These are phyloP conservation scores for Plutomurus gul DNA, from an alignment of 1,140 invertebrate species.

Conservation along the genomic window DNA sequence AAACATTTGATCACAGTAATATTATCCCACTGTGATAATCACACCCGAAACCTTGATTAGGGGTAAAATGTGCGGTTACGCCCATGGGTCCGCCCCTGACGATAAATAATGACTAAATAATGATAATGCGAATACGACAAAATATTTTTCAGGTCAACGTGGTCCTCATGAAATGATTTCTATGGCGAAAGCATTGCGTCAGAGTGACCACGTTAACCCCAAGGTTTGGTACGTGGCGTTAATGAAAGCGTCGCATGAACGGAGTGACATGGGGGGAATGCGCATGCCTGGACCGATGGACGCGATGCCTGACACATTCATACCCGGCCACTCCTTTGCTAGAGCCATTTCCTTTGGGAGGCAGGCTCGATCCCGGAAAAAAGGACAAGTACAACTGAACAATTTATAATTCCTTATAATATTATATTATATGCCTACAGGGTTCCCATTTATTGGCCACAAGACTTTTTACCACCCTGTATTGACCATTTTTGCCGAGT, in stretches of 20 bases:
- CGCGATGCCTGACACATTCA: conserved; percentile 12
- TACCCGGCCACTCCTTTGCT: not conserved
- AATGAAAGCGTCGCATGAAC: not conserved
- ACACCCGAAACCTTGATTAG: no score
- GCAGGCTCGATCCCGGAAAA: not conserved
- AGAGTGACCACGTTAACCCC: not conserved
- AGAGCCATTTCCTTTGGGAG: not conserved
- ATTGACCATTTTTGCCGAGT: no score
- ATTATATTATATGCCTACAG: not conserved
- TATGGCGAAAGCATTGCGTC: not conserved
- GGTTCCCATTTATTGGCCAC: no score
- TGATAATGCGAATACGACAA: no score
- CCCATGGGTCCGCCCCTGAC: no score
- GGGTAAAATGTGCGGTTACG: no score
- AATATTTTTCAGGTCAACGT: not conserved
- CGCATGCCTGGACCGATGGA: conserved; percentile 1
- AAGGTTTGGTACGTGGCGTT: conserved; percentile 40
- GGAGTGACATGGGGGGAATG: not conserved
- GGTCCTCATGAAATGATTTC: not conserved
- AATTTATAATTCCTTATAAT: no score
- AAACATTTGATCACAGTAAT: no score
- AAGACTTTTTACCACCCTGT: no score
- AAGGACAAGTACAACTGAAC: not conserved
- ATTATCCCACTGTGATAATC: no score
- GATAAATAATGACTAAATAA: no score